Percentiles rank a stretch among this genome's conserved stretches.
Conservation (phyloP, 2,888 invertebrate species). For the Oscheius sp. region DNA sequence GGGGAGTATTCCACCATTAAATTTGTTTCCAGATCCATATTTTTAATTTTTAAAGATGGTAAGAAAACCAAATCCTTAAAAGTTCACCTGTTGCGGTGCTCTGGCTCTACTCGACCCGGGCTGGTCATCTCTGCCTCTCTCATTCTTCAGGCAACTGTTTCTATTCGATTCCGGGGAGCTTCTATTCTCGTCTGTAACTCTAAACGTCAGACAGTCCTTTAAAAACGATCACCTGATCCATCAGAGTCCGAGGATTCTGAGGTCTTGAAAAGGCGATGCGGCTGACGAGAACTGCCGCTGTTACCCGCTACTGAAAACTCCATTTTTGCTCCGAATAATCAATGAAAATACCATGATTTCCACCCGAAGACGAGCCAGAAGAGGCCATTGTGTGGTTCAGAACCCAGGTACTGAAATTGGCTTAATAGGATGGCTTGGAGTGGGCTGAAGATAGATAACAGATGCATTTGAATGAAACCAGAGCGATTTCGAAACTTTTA, state of each 20-base stretch:
- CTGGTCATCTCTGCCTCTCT: conserved; percentile 40
- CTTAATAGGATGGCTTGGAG: background rate
- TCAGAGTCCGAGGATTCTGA: conserved; percentile 25
- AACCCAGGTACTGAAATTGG: background rate
- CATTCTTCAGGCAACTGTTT: conserved; percentile 33
- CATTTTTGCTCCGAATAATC: background rate
- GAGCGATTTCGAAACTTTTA: background rate
- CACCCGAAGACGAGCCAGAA: conserved; percentile 1
- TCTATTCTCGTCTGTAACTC: conserved; percentile 12
- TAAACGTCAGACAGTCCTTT: background rate
- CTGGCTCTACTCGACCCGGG: conserved; percentile 44
- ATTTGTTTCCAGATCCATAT: too few relatives aligned
- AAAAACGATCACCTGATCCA: background rate
- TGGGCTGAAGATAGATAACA: background rate
- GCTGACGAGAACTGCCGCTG: background rate
- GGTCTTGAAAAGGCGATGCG: conserved; percentile 26
- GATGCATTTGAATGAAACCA: too few relatives aligned
- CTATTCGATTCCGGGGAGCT: conserved; percentile 27
- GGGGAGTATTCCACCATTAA: too few relatives aligned
- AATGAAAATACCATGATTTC: background rate
- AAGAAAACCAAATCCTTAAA: background rate
- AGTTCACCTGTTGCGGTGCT: conserved; percentile 49
- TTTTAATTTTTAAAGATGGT: too few relatives aligned
- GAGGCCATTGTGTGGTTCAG: conserved; percentile 3
- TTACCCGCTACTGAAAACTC: background rate